phyloP scores from a whole-genome alignment of 2,113 vertebrate species.

The Typhlomys cinereus region DNA sequence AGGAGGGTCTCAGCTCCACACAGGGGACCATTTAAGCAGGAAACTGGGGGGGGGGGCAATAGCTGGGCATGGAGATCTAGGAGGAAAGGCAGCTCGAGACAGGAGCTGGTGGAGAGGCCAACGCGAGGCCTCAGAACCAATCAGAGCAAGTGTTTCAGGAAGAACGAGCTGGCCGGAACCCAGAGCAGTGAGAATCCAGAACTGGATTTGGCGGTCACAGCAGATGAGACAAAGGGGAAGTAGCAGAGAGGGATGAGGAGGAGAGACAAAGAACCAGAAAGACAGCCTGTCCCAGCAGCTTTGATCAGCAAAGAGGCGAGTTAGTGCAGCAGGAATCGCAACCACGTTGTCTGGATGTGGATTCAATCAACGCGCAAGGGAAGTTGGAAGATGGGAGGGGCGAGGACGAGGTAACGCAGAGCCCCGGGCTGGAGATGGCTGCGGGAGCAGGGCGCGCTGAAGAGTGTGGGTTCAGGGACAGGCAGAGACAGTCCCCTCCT shows the following conservation, averaged over 20 bases:
- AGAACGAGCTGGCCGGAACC: not conserved
- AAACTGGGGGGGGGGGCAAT: not conserved
- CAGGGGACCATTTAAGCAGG: not conserved
- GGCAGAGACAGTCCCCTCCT: not conserved
- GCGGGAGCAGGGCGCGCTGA: no score
- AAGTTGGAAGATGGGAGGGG: not conserved
- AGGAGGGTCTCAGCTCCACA: not conserved
- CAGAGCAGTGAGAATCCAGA: not conserved
- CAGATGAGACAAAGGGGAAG: not conserved
- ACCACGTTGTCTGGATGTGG: not conserved
- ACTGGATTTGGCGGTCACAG: not conserved
- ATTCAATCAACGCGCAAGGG: not conserved
- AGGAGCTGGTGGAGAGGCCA: not conserved
- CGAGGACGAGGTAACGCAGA: not conserved
- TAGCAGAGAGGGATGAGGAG: fast-evolving
- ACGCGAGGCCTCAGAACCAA: not conserved
- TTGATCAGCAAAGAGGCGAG: not conserved
- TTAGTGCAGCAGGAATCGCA: not conserved
- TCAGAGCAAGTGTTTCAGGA: not conserved
- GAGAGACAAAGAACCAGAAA: not conserved
- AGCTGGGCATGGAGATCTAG: not conserved
- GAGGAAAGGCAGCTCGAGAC: not conserved
- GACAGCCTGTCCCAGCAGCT: fast-evolving
- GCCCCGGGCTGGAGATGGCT: not conserved
- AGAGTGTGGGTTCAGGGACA: not conserved